Percentiles rank a stretch among this genome's conserved stretches.
Conservation (phyloP, 2,797 vertebrate species). For the Gadopsis marmoratus region DNA sequence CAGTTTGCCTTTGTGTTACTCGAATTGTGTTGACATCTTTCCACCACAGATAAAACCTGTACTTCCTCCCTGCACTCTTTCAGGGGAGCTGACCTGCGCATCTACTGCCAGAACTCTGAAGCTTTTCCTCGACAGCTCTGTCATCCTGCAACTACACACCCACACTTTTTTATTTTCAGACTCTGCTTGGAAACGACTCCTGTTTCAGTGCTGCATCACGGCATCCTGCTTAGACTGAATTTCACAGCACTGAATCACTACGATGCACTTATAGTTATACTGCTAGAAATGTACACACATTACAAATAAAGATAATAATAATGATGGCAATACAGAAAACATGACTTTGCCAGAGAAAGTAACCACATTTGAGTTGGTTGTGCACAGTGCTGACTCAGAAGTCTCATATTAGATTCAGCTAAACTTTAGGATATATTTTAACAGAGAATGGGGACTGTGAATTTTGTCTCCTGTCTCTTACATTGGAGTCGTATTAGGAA, state of each 20-base stretch:
- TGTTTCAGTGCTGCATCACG: constrained; percentile 15
- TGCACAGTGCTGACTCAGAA: neutral
- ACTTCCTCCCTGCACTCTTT: neutral
- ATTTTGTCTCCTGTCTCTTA: neutral
- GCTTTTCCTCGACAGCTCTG: constrained; percentile 16
- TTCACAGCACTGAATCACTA: constrained; percentile 13
- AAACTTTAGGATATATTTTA: neutral
- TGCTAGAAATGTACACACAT: neutral
- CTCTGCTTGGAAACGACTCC: constrained; percentile 23
- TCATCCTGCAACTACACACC: constrained; percentile 35
- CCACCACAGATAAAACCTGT: neutral
- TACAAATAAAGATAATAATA: neutral
- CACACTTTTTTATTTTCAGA: constrained; percentile 49
- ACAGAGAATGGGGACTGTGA: neutral
- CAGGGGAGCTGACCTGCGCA: constrained; percentile 11
- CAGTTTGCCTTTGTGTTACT: neutral
- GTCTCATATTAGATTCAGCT: no score
- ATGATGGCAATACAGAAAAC: neutral
- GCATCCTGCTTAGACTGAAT: constrained; percentile 1
- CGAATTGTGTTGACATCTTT: neutral
- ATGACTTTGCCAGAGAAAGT: neutral
- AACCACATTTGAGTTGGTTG: neutral
- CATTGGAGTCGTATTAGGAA: neutral
- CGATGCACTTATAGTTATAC: neutral
- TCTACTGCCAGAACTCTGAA: neutral